Conservation (phyloP, 2,888 invertebrate species). For the Drosophila nigritarsus region DNA sequence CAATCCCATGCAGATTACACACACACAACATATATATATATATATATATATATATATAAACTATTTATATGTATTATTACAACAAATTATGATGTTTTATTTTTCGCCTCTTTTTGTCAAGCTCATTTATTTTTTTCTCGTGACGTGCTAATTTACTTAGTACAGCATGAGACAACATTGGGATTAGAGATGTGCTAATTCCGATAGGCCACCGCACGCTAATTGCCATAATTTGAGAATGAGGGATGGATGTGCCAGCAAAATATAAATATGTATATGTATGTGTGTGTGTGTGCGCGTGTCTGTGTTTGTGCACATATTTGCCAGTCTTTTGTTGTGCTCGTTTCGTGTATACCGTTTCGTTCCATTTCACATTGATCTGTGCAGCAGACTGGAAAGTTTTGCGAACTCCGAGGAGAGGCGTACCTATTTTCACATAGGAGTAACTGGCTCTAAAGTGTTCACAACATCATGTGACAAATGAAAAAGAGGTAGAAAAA, state of each 20-base stretch:
- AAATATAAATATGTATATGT: conserved; percentile 16
- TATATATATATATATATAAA: background rate
- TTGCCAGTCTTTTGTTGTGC: conserved; percentile 20
- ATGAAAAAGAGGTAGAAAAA: background rate
- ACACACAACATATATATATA: background rate
- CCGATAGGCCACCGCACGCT: conserved; percentile 49
- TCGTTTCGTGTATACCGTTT: conserved; percentile 52
- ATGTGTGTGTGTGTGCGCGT: conserved; percentile 17
- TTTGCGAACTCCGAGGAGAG: conserved; percentile 19
- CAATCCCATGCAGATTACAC: background rate
- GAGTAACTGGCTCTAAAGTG: background rate
- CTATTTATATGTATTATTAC: background rate
- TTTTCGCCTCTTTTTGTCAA: background rate
- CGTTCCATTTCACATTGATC: conserved; percentile 32
- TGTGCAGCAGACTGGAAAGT: conserved; percentile 71
- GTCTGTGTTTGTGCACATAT: conserved; percentile 14
- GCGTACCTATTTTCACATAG: background rate
- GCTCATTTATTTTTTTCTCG: background rate
- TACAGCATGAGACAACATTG: conserved; percentile 28
- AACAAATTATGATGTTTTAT: background rate
- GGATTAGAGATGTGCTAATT: conserved; percentile 73
- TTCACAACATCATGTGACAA: conserved; percentile 45
- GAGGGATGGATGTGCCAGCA: background rate
- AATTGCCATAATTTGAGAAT: conserved; percentile 54
- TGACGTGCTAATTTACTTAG: conserved; percentile 65